Conservation (phyloP, 2,888 invertebrate species). For the Cerastoderma edule region DNA sequence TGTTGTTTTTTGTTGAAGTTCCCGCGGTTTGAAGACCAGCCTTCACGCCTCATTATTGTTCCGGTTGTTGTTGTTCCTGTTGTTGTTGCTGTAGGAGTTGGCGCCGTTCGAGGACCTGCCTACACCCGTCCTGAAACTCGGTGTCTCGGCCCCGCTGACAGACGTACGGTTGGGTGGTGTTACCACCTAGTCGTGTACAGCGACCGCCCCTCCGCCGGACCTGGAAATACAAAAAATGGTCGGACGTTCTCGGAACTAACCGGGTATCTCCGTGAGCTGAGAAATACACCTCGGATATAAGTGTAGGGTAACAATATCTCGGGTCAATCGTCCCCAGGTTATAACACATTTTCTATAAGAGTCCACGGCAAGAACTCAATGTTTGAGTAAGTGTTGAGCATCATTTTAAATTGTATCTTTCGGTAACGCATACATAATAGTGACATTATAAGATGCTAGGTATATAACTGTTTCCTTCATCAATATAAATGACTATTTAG, state of each 20-base stretch:
- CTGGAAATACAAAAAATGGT: background rate
- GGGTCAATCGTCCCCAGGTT: background rate
- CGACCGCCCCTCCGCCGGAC: background rate
- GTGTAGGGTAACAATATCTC: background rate
- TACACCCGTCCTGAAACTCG: conserved; percentile 10
- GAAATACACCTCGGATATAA: background rate
- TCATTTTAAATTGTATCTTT: background rate
- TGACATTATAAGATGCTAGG: too few species aligned
- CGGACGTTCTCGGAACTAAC: background rate
- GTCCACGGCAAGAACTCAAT: background rate
- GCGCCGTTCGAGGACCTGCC: background rate
- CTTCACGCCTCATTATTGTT: background rate
- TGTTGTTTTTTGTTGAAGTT: background rate
- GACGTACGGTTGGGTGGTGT: background rate
- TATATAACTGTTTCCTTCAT: too few species aligned
- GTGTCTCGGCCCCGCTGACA: background rate
- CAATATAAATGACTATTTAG: too few species aligned
- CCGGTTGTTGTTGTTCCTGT: background rate
- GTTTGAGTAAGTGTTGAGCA: background rate
- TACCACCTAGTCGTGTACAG: background rate
- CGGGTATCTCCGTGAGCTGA: background rate
- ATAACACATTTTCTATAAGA: background rate
- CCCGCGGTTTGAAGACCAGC: background rate
- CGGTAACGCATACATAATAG: too few species aligned
- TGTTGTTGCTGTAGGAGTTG: background rate